A percentile compares a stretch with the other conserved stretches of the same genome.
These are phyloP conservation scores for Microtus obscurus DNA, from an alignment of 2,797 vertebrate species.

Conservation along the genomic window DNA sequence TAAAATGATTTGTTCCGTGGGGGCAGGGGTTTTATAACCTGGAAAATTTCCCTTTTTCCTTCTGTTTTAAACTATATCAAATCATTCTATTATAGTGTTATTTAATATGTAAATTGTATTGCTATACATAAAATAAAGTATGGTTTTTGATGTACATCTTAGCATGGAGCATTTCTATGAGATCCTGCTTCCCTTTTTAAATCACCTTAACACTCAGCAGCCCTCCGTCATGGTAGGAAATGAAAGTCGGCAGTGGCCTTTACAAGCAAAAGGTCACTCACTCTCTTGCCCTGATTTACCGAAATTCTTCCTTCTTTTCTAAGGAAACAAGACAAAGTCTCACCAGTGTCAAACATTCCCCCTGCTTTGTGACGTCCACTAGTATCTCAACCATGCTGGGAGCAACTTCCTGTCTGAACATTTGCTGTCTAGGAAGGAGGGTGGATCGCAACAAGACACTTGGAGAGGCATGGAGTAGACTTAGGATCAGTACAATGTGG, in stretches of 20 bases:
- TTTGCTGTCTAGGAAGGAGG: background rate
- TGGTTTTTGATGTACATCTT: slow-evolving; percentile 97
- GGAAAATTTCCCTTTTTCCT: slow-evolving; percentile 92
- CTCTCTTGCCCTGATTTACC: background rate
- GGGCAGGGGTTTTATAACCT: slow-evolving; percentile 92
- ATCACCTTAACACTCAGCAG: background rate
- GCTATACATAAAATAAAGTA: slow-evolving; percentile 99
- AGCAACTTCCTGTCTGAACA: slow-evolving; percentile 30
- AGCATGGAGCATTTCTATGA: slow-evolving; percentile 72
- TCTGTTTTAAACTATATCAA: slow-evolving; percentile 96
- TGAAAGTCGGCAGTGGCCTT: background rate
- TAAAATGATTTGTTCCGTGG: slow-evolving; percentile 76
- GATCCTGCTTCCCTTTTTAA: background rate
- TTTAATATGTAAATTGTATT: slow-evolving; percentile 99
- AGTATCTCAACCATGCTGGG: background rate
- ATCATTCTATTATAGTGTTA: slow-evolving; percentile 99
- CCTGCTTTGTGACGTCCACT: background rate
- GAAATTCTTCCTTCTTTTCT: background rate
- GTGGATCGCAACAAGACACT: background rate
- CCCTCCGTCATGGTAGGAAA: background rate
- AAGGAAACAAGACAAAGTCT: background rate
- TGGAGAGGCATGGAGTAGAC: background rate
- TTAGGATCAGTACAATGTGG: background rate
- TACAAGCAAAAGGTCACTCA: background rate
- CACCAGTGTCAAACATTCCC: background rate